These are phyloP conservation scores for Megalops atlanticus DNA, from an alignment of 2,113 vertebrate species.

Conservation along the genomic window DNA sequence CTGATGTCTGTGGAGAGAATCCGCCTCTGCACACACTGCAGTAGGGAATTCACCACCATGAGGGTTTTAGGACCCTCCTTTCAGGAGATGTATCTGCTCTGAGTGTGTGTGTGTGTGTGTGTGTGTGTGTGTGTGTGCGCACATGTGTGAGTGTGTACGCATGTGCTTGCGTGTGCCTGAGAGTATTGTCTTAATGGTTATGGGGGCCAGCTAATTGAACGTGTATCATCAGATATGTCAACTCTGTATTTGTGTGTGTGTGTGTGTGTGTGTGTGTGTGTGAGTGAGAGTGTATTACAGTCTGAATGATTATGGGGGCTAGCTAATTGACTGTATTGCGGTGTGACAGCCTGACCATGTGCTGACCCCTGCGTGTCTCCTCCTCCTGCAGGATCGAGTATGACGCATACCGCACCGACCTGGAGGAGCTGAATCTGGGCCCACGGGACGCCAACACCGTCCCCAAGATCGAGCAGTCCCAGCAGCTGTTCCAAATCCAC, in stretches of 20 bases:
- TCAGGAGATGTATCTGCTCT: no score
- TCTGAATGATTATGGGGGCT: no score
- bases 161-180: not conserved
- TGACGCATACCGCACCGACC: conserved; percentile 93
- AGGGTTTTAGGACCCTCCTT: no score
- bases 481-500: conserved; percentile 88
- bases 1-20: not conserved
- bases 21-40: not conserved
- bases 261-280: not conserved
- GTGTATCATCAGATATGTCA: no score
- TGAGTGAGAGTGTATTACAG: not conserved
- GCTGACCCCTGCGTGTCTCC: not conserved
- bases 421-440: conserved; percentile 94
- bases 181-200: no score
- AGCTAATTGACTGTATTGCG: not conserved
- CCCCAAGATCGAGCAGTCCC: conserved; percentile 92
- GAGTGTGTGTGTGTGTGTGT: not conserved
- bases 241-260: not conserved
- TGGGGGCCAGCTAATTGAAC: no score
- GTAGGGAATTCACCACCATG: no score
- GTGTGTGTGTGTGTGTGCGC: not conserved
- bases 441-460: conserved; percentile 88
- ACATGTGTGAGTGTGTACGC: not conserved
- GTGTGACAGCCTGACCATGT: not conserved
- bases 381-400: conserved; percentile 82